Evolutionary conservation across 1,140 invertebrate genomes (phyloP), one percentile per base, ranked within the genome.

Genomic region (Agrypnia vestita): DNA sequence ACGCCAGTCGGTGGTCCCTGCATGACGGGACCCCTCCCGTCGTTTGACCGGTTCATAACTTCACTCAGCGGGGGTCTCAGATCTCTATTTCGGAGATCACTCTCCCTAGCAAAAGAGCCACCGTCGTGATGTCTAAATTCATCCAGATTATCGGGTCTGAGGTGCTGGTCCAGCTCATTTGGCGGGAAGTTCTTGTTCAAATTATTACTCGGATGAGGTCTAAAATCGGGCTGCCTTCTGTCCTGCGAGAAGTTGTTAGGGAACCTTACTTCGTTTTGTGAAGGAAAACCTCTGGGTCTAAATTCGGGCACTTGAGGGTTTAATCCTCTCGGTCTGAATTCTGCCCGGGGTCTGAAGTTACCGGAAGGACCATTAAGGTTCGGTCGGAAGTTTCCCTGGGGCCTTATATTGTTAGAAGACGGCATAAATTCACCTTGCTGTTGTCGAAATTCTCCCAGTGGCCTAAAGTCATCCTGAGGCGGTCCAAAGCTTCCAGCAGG

Each of bases 301-400:
- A 75, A 75, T 9, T 75, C 72, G 13, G 46, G 47, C 10, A 72
- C 47, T 10, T 19, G 47, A 6, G 69, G 69, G n/a, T 55, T 44
- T 1, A 72, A 13, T 1, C 7, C 17, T 51, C 15, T 78, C 43
- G 74, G 74, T 21, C 74, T 62, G n/a, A 75, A 75, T 1, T 44
- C 55, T 25, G 17, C 51, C 4, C 59, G 51, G 13, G 72, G 53
- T 61, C 51, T 59, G 9, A 61, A 62, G 19, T 75, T 75, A 8
- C 21, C 53, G 1, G 72, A 51, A 7, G 56, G 74, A 1, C 19
- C 56, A 19, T 46, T 73, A 4, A 43, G 69, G 3, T 73, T 46
- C 6, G 72, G 72, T 43, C 72, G 56, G 43, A 75, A 75, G 56
- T 76, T 51, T 15, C 35, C 59, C 8, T 15, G 73, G 6, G 25